A percentile compares a stretch with the other conserved stretches of the same genome.
These are phyloP conservation scores for Caranx melampygus DNA, from an alignment of 2,113 vertebrate species.

Conservation along the genomic window DNA sequence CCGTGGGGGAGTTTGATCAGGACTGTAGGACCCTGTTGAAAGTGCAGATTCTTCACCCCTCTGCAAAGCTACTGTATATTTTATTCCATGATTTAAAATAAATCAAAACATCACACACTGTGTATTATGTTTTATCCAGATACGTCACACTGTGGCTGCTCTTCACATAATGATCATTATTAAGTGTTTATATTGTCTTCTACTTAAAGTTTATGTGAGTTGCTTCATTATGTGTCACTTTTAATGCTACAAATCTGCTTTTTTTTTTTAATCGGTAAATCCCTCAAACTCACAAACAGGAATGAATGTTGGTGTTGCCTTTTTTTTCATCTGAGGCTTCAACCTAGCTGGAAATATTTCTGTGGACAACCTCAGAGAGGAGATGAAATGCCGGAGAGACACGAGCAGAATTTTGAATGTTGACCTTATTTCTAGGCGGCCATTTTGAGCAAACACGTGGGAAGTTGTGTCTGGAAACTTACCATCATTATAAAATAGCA, in stretches of 20 bases:
- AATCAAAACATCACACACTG: not conserved
- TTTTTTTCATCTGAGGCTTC: slow-evolving; percentile 26
- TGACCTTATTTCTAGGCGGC: slow-evolving; percentile 25
- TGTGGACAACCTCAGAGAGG: slow-evolving; percentile 23
- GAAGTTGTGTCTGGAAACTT: not conserved
- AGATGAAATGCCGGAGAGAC: slow-evolving; percentile 25
- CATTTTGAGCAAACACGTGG: slow-evolving; percentile 25
- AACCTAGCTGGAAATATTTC: slow-evolving; percentile 40
- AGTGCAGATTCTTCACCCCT: slow-evolving; percentile 11
- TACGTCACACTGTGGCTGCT: not conserved
- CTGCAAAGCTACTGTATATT: not conserved
- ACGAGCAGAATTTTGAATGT: slow-evolving; percentile 17
- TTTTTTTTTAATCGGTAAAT: slow-evolving; percentile 15
- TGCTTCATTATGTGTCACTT: not conserved
- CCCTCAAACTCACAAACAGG: slow-evolving; percentile 25
- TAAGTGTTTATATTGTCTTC: not conserved
- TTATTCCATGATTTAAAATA: not conserved
- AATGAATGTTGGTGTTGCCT: slow-evolving; percentile 21
- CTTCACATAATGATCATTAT: not conserved
- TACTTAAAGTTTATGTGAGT: not conserved
- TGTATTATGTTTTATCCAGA: slow-evolving; percentile 27
- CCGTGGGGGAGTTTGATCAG: slow-evolving; percentile 24
- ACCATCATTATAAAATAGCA: not conserved
- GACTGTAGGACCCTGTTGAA: slow-evolving; percentile 52
- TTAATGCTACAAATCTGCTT: not conserved